A percentile compares a stretch with the other conserved stretches of the same genome.
Evolutionary conservation across 2,113 vertebrate genomes (phyloP).

Genomic region (Synodontis membranacea): DNA sequence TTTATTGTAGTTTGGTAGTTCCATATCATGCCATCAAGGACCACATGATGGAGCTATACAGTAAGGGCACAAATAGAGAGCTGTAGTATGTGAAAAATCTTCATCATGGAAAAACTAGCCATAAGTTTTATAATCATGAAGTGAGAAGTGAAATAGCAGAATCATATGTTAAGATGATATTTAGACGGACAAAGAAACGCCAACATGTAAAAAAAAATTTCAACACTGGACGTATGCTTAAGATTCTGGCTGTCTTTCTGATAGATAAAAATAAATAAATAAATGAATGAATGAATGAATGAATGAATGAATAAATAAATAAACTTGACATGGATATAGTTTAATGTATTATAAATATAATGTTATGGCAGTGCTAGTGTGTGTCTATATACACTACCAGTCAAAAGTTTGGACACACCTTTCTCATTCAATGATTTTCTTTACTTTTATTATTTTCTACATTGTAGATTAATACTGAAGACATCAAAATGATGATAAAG

Average conservation of each 20-base stretch:
- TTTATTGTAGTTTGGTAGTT: background rate
- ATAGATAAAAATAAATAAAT: too few species aligned
- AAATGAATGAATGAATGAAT: too few species aligned
- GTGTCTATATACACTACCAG: background rate
- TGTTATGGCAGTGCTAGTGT: background rate
- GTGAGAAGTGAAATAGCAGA: background rate
- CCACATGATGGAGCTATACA: conserved; percentile 44
- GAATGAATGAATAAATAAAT: background rate
- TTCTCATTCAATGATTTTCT: too few species aligned
- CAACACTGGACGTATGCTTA: background rate
- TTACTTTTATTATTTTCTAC: too few species aligned
- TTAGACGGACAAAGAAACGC: background rate
- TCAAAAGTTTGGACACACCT: too few species aligned
- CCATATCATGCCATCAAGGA: background rate
- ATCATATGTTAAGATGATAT: background rate
- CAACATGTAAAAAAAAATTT: background rate
- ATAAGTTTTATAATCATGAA: background rate
- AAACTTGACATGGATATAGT: background rate
- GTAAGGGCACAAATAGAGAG: background rate
- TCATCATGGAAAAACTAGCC: background rate
- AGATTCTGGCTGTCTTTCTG: background rate
- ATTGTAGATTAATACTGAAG: too few species aligned
- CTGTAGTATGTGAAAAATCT: background rate
- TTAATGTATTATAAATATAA: background rate
- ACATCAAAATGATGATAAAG: too few species aligned